Evolutionary conservation across 1,140 invertebrate genomes (phyloP).

Genomic region (Sitodiplosis mosellana): DNA sequence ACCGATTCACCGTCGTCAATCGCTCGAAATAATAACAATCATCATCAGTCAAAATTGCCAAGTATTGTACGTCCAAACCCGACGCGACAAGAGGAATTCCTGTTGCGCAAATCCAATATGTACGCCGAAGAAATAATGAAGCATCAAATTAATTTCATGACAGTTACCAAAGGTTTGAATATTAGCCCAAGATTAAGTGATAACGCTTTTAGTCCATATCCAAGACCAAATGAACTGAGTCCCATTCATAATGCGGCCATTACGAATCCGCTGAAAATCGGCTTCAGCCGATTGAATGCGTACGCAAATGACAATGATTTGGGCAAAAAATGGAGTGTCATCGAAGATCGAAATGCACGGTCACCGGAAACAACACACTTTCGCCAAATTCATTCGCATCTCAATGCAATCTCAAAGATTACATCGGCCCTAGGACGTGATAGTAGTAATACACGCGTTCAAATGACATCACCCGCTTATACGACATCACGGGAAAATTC

Average conservation of each 20-base stretch:
- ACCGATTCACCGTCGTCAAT: neutral
- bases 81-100: slow-evolving; percentile 21
- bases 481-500: slow-evolving; percentile 2
- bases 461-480: neutral
- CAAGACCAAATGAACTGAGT: neutral
- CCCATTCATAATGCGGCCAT: neutral
- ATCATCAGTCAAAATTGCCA: no score
- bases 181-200: neutral
- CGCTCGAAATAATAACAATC: neutral
- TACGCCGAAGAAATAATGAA: slow-evolving; percentile 26
- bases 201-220: neutral
- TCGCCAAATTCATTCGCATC: slow-evolving; percentile 8
- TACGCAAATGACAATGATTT: neutral
- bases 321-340: neutral
- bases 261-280: neutral
- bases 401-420: slow-evolving; percentile 14
- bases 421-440: slow-evolving; percentile 13
- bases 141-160: slow-evolving; percentile 25
- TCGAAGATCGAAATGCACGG: neutral
- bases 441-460: slow-evolving; percentile 4
- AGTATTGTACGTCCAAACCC: slow-evolving; percentile 3
- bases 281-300: neutral
- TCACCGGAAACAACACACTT: slow-evolving; percentile 2
- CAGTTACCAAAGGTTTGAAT: slow-evolving; percentile 14
- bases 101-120: slow-evolving; percentile 22